Conservation (phyloP, 2,888 invertebrate species). For the Eilema depressum region DNA sequence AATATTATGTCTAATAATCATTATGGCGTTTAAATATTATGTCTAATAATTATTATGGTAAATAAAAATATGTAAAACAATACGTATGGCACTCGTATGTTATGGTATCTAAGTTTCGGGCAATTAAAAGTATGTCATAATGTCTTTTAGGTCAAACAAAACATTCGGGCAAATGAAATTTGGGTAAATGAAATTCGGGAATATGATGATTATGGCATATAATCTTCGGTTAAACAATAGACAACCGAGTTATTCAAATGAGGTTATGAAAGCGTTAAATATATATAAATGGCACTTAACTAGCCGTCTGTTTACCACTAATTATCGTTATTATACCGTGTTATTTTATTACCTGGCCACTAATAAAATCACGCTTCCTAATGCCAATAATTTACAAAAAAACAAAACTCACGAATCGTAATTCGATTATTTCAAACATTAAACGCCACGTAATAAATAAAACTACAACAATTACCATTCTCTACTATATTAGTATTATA, state of each 20-base stretch:
- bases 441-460: constrained; percentile 31
- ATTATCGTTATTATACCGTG: constrained; percentile 10
- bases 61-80: too few species aligned
- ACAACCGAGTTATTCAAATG: not conserved
- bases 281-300: not conserved
- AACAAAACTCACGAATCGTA: constrained; percentile 26
- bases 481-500: constrained; percentile 38
- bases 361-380: constrained; percentile 19
- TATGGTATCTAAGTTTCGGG: too few species aligned
- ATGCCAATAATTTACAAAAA: constrained; percentile 24
- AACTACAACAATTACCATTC: constrained; percentile 34
- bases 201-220: too few species aligned
- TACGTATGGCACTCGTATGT: too few species aligned
- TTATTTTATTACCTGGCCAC: constrained; percentile 22
- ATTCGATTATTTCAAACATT: constrained; percentile 35
- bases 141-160: too few species aligned
- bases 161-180: too few species aligned
- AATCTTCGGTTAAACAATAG: too few species aligned
- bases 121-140: too few species aligned
- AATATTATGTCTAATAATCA: too few species aligned
- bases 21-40: too few species aligned
- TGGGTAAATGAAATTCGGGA: too few species aligned
- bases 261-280: not conserved
- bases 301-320: not conserved
- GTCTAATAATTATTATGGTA: too few species aligned